Base-by-base conservation (phyloP, 2,113 vertebrate genomes). In the Protobothrops mucrosquamatus region DNA sequence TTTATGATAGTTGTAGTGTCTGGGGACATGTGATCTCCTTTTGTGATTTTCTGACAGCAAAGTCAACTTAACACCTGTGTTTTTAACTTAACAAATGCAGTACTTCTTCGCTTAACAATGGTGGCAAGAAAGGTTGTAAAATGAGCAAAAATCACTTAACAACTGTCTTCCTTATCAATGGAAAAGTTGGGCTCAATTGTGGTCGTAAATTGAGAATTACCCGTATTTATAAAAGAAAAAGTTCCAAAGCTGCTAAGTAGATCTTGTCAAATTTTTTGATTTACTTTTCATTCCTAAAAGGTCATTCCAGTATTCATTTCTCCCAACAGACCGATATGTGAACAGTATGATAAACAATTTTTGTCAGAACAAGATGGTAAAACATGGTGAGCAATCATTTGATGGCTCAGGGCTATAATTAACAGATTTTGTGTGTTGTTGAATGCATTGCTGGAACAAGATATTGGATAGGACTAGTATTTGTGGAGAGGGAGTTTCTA, bases 281-380 rank as follows among this genome's bases (percentile, higher is more conserved):
- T 94, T 95, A 97, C 96, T 92, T 85, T 96, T 96, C 18, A 92
- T 89, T 95, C 96, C 95, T 96, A 90, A 94, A 64, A 43, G 88
- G 52, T 43, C 89, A 48, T 52, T 93, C 55, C 51, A 20, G 61
- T 15, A 29, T 52, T 39, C 64, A 69, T 81, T 81, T 81, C 69
- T 81, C 69, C 69, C 34, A 81, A 39, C 2, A 81, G 69, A 39
- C 46, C 29, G 39, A 39, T 34, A 89, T 89, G 20, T 61, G 55
- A 59, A 29, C 26, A 86, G 12, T 61, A 90, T 11, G 2, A 39
- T 90, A 86, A 85, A 29, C 12, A 43, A 59, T 39, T 89, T 56
- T 26, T 56, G 34, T 89, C 55, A 85, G 69, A 89, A 20, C 46
- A 90, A 89, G 55, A 89, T 23, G 46, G 85, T 29, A 81, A 81